These are phyloP conservation scores for Syngnathus acus DNA, from an alignment of 2,797 vertebrate species.

Conservation along the genomic window DNA sequence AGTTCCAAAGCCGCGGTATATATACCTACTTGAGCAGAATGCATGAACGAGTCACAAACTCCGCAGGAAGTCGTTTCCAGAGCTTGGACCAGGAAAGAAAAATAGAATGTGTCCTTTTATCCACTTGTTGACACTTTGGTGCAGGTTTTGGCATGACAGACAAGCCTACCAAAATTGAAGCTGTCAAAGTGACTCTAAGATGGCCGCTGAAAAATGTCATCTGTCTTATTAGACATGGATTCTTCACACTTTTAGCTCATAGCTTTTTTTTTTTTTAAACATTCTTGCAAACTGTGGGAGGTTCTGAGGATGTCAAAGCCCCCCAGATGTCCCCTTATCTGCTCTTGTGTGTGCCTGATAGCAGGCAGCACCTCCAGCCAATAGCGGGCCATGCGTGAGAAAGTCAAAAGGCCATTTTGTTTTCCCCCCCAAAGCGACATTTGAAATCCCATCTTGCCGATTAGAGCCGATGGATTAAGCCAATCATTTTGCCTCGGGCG, in stretches of 20 bases:
- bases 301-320: neutral
- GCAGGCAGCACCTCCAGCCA: slow-evolving; percentile 35
- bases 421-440: slow-evolving; percentile 40
- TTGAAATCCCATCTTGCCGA: slow-evolving; percentile 59
- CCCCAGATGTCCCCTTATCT: neutral
- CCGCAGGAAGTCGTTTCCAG: too few species aligned
- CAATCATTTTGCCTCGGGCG: slow-evolving; percentile 39
- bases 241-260: neutral
- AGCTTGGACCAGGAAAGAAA: too few species aligned
- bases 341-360: slow-evolving; percentile 11
- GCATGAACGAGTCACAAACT: too few species aligned
- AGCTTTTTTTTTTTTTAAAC: too few species aligned
- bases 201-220: neutral
- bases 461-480: slow-evolving; percentile 54
- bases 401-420: slow-evolving; percentile 61
- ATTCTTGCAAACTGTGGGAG: neutral
- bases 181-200: too few species aligned
- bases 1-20: neutral
- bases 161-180: too few species aligned
- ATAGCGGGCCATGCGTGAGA: slow-evolving; percentile 53
- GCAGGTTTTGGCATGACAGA: too few species aligned
- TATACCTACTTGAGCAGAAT: too few species aligned
- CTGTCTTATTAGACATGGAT: neutral
- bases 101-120: too few species aligned
- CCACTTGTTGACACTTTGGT: too few species aligned